Evolutionary conservation across 2,797 vertebrate species (phyloP).

Genomic region (Lophius americanus): DNA sequence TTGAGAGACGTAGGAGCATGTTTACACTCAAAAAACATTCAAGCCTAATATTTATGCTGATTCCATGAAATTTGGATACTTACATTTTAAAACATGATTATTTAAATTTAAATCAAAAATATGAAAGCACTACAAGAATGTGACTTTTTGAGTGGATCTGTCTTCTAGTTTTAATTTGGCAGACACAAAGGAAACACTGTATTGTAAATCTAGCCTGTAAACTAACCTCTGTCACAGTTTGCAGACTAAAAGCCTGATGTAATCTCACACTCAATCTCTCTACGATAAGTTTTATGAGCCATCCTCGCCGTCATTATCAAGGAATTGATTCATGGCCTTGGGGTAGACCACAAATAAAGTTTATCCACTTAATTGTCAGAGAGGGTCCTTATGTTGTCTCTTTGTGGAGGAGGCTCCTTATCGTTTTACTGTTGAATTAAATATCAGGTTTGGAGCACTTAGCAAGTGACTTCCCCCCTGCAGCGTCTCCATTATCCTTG

Average conservation of each 20-base stretch:
- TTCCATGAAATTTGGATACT: no score
- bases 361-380: conserved; percentile 46
- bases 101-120: no score
- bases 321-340: conserved; percentile 59
- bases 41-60: no score
- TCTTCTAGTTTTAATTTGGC: no score
- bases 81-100: no score
- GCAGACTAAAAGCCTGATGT: conserved; percentile 66
- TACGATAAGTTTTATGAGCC: conserved; percentile 74
- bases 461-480: conserved; percentile 41
- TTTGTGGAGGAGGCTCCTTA: conserved; percentile 22
- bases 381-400: conserved; percentile 34
- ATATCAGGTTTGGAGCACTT: conserved; percentile 49
- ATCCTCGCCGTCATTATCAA: conserved; percentile 62
- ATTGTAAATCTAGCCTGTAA: conserved; percentile 57
- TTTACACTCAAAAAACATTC: no score
- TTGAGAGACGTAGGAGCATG: no score
- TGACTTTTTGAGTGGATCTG: no score
- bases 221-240: conserved; percentile 53
- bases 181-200: neutral
- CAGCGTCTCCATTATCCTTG: conserved; percentile 41
- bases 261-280: conserved; percentile 64
- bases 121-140: no score
- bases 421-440: conserved; percentile 53
- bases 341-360: conserved; percentile 50